phyloP scores from a whole-genome alignment of 2,113 vertebrate species.

The Chrysemys picta region DNA sequence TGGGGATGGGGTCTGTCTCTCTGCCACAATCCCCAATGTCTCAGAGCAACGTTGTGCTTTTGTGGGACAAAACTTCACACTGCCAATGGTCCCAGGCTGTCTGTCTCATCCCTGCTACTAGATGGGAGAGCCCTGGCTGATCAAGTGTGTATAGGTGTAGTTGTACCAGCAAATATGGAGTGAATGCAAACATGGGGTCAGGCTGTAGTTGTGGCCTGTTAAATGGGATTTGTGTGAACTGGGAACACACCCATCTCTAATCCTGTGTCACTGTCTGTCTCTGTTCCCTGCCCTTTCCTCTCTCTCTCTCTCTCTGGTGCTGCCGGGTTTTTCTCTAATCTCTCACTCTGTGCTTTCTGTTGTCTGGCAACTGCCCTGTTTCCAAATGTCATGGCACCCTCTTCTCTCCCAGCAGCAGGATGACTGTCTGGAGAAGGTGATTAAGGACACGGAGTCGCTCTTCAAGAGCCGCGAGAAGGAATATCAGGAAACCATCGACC shows the following conservation, averaged over 20 bases:
- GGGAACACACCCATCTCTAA: rapidly evolving
- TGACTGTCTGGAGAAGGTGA: constrained; percentile 96
- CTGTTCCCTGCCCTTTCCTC: neutral
- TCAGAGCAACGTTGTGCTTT: neutral
- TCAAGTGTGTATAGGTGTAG: neutral
- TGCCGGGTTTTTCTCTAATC: neutral
- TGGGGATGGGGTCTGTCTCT: neutral
- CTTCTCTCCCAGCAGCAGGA: constrained; percentile 82
- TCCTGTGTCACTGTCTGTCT: neutral
- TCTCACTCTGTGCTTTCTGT: constrained; percentile 21
- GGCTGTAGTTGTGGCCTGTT: neutral
- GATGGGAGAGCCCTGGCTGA: neutral
- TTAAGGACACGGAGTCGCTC: constrained; percentile 95
- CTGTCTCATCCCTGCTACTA: neutral
- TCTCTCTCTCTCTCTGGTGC: neutral
- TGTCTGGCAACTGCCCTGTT: neutral
- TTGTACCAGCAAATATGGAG: neutral
- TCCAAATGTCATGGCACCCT: neutral
- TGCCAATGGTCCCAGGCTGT: neutral
- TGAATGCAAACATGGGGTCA: neutral
- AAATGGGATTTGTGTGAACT: neutral
- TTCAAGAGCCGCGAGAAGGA: constrained; percentile 97
- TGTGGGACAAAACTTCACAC: neutral
- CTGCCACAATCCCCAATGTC: neutral
- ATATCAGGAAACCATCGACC: constrained; percentile 97